Conservation (phyloP, 2,113 vertebrate species). For the Hypomesus transpacificus region DNA sequence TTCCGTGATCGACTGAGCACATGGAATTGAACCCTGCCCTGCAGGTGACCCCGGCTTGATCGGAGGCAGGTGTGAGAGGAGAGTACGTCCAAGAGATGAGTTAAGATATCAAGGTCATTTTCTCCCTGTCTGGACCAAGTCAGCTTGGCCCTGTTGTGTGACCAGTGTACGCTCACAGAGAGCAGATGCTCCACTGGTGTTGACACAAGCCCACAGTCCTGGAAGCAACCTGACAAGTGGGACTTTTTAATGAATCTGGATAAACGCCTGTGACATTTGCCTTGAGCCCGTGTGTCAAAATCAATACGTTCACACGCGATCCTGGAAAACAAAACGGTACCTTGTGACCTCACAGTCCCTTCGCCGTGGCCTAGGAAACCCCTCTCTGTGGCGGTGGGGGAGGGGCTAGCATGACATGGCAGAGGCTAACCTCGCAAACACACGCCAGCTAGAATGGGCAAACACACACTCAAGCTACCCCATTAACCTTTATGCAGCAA, state of each 20-base stretch:
- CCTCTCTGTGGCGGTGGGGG: not conserved
- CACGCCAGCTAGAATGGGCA: not conserved
- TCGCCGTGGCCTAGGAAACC: not conserved
- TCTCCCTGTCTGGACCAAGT: conserved; percentile 11
- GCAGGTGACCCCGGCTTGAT: not conserved
- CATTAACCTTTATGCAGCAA: conserved; percentile 1
- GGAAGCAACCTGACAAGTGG: conserved; percentile 43
- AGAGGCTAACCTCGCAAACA: not conserved
- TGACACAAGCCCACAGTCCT: conserved; percentile 41
- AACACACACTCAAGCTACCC: not conserved
- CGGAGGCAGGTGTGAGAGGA: conserved; percentile 10
- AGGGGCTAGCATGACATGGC: not conserved
- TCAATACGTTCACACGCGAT: conserved; percentile 55
- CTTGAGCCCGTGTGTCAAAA: conserved; percentile 57
- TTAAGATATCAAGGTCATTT: conserved; percentile 25
- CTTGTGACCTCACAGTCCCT: conserved; percentile 38
- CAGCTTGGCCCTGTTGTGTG: conserved; percentile 7
- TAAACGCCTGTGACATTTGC: conserved; percentile 65
- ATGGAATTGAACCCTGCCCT: not conserved
- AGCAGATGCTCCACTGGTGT: conserved; percentile 31
- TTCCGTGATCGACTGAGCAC: conserved; percentile 19
- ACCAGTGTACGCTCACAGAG: conserved; percentile 6
- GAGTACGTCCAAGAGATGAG: not conserved
- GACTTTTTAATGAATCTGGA: conserved; percentile 68
- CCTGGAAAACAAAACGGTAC: conserved; percentile 63